A percentile compares a stretch with the other conserved stretches of the same genome.
Evolutionary conservation across 2,797 vertebrate species (phyloP).

Genomic region (Coregonus ussuriensis): DNA sequence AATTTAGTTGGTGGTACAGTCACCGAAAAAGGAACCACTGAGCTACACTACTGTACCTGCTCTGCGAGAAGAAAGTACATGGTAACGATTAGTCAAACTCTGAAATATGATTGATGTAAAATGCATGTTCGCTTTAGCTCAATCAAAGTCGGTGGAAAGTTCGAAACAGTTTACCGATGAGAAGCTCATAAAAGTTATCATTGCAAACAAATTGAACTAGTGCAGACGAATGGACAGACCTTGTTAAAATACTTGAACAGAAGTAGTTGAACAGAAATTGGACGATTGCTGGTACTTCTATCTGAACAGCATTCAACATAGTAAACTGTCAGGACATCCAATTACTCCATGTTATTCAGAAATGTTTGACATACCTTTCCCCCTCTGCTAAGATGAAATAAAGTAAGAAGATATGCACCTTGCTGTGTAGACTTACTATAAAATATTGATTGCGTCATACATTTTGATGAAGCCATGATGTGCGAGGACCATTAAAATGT

Average conservation of each 20-base stretch:
- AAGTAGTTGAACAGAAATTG: slow-evolving; percentile 30
- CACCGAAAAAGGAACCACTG: background rate
- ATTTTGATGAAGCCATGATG: slow-evolving; percentile 81
- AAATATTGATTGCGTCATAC: slow-evolving; percentile 82
- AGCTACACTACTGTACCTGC: slow-evolving; percentile 39
- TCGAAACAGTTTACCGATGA: slow-evolving; percentile 53
- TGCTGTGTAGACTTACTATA: slow-evolving; percentile 75
- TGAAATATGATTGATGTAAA: slow-evolving; percentile 49
- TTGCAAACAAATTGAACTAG: slow-evolving; percentile 43
- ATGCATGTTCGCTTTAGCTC: slow-evolving; percentile 61
- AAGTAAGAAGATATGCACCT: slow-evolving; percentile 80
- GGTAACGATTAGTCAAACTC: slow-evolving; percentile 24
- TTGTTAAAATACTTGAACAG: slow-evolving; percentile 50
- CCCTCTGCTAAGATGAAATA: slow-evolving; percentile 64
- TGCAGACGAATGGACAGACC: slow-evolving; percentile 6
- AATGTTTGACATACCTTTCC: slow-evolving; percentile 63
- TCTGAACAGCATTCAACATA: slow-evolving; percentile 40
- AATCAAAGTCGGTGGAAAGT: slow-evolving; percentile 24
- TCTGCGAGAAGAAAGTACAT: slow-evolving; percentile 45
- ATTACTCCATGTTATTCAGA: slow-evolving; percentile 46
- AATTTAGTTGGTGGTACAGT: no score
- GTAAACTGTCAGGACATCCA: slow-evolving; percentile 43
- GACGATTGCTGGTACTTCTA: slow-evolving; percentile 35
- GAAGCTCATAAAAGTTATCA: slow-evolving; percentile 50
- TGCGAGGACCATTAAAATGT: slow-evolving; percentile 73